These are phyloP conservation scores for Marmota flaviventris DNA, from an alignment of 2,113 vertebrate species.

Conservation along the genomic window DNA sequence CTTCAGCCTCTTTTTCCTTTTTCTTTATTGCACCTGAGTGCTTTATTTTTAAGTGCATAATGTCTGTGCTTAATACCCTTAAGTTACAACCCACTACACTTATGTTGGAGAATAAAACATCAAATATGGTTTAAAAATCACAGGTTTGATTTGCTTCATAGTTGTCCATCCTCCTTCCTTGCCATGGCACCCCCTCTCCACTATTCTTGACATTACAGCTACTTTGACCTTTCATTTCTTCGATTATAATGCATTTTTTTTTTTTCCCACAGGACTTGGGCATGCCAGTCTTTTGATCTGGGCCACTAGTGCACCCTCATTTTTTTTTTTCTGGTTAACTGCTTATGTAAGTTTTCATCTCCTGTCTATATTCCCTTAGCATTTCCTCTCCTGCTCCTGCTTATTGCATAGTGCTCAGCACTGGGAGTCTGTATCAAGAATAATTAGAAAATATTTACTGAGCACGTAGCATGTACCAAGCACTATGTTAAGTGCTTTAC, in stretches of 20 bases:
- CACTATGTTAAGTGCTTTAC: background rate
- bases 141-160: background rate
- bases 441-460: background rate
- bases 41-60: background rate
- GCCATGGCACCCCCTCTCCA: background rate
- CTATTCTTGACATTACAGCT: background rate
- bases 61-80: background rate
- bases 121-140: background rate
- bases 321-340: background rate
- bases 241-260: background rate
- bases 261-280: background rate
- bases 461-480: background rate
- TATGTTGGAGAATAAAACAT: background rate
- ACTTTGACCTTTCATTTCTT: background rate
- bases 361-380: background rate
- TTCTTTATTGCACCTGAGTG: background rate
- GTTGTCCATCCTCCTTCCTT: background rate
- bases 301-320: rapidly evolving
- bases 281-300: background rate
- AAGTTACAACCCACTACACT: background rate
- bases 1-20: background rate
- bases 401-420: too few relatives aligned
- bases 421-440: background rate
- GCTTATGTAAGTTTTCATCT: background rate
- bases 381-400: background rate